phyloP scores from a whole-genome alignment of 2,888 invertebrate species.

The Morpho helenor region DNA sequence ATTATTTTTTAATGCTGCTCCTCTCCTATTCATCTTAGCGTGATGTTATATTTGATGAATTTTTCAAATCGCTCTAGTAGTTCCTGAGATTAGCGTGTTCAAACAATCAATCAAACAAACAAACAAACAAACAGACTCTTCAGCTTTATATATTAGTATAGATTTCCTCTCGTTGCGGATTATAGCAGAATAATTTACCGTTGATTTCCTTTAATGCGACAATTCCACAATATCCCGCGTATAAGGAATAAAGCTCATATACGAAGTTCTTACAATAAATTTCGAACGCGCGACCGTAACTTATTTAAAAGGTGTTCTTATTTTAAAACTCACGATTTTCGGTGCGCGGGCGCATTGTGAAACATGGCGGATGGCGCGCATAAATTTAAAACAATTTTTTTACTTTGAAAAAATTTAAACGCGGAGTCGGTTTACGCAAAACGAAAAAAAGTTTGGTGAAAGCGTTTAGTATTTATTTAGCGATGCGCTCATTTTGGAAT shows the following conservation, averaged over 20 bases:
- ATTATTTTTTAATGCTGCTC: too few relatives aligned
- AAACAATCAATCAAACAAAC: too few relatives aligned
- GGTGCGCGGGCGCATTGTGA: conserved; percentile 45
- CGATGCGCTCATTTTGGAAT: conserved; percentile 1
- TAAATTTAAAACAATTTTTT: conserved; percentile 47
- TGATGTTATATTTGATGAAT: too few relatives aligned
- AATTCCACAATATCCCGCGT: neutral
- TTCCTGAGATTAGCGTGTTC: too few relatives aligned
- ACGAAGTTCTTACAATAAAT: conserved; percentile 45
- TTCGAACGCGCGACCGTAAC: conserved; percentile 44
- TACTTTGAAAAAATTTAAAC: conserved; percentile 36
- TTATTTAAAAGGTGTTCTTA: conserved; percentile 53
- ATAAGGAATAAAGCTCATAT: conserved; percentile 9
- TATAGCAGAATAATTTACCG: too few relatives aligned
- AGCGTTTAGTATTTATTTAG: conserved; percentile 35
- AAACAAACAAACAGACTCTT: too few relatives aligned
- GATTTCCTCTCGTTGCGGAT: too few relatives aligned
- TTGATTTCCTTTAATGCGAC: neutral
- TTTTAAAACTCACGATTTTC: conserved; percentile 48
- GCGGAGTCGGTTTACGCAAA: conserved; percentile 44
- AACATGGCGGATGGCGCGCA: conserved; percentile 46
- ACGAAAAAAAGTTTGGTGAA: conserved; percentile 39
- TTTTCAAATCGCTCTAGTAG: too few relatives aligned
- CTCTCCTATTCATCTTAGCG: too few relatives aligned
- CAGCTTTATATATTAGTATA: too few relatives aligned